Percentiles rank a stretch among this genome's conserved stretches.
Evolutionary conservation across 2,888 invertebrate genomes (phyloP).

Genomic region (Antheraea assamensis): DNA sequence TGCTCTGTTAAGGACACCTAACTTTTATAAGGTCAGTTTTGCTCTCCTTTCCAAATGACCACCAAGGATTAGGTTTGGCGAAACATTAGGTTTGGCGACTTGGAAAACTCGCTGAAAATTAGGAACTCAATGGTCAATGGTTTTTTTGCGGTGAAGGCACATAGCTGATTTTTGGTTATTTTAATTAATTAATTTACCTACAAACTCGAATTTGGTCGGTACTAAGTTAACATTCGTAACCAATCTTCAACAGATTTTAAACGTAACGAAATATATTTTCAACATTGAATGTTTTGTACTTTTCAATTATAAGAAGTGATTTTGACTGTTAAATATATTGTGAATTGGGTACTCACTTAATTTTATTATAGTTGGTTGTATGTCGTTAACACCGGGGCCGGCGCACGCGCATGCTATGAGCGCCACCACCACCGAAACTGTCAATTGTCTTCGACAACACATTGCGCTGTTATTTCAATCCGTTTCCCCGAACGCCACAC

Average conservation of each 20-base stretch:
- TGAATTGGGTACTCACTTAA: constrained; percentile 19
- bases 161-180: no score
- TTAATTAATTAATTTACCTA: no score
- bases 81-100: no score
- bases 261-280: neutral
- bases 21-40: no score
- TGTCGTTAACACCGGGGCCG: constrained; percentile 40
- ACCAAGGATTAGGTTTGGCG: no score
- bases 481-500: constrained; percentile 30
- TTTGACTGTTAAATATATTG: neutral
- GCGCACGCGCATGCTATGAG: constrained; percentile 39
- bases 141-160: no score
- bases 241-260: neutral
- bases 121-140: no score
- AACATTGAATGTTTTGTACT: neutral
- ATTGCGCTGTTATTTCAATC: constrained; percentile 39
- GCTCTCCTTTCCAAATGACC: no score
- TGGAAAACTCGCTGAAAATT: no score
- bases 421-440: constrained; percentile 45
- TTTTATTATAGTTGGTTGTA: constrained; percentile 16
- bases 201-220: neutral
- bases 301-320: neutral
- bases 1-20: no score
- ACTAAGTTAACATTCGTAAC: neutral
- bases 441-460: constrained; percentile 40